phyloP scores from a whole-genome alignment of 2,797 vertebrate species.

The Lacerta agilis region DNA sequence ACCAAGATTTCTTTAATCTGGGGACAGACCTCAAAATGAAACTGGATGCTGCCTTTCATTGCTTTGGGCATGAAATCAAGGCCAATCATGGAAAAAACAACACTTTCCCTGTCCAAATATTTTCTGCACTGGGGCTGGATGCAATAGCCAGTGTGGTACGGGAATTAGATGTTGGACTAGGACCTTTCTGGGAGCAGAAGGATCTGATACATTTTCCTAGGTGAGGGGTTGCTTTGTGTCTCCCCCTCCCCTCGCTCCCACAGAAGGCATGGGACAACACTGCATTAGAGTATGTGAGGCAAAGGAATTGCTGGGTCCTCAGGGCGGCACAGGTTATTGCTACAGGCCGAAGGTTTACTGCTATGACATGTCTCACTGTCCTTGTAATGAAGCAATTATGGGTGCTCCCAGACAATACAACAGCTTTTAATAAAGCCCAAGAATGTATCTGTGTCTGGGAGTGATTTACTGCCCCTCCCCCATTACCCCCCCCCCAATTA shows the following conservation, averaged over 20 bases:
- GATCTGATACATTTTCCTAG: neutral
- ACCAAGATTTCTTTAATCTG: neutral
- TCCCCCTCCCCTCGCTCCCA: neutral
- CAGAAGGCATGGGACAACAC: neutral
- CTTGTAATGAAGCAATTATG: constrained; percentile 81
- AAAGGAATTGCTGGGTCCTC: neutral
- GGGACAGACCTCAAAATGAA: neutral
- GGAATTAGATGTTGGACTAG: neutral
- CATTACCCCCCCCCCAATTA: neutral
- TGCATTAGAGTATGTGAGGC: neutral
- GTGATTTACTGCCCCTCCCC: constrained; percentile 67
- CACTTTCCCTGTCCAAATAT: neutral
- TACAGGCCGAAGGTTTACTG: constrained; percentile 68
- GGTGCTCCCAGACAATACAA: constrained; percentile 71
- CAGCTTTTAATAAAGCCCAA: constrained; percentile 73
- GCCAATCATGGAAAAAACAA: neutral
- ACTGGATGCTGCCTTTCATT: neutral
- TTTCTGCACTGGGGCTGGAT: neutral
- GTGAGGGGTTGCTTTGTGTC: neutral
- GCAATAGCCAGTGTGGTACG: neutral
- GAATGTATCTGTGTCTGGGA: constrained; percentile 75
- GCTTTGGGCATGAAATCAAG: neutral
- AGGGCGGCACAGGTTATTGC: constrained; percentile 50
- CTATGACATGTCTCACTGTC: constrained; percentile 76
- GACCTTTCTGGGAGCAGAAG: neutral